phyloP scores from a whole-genome alignment of 1,140 invertebrate genomes.

The Drosophila chauvacae region DNA sequence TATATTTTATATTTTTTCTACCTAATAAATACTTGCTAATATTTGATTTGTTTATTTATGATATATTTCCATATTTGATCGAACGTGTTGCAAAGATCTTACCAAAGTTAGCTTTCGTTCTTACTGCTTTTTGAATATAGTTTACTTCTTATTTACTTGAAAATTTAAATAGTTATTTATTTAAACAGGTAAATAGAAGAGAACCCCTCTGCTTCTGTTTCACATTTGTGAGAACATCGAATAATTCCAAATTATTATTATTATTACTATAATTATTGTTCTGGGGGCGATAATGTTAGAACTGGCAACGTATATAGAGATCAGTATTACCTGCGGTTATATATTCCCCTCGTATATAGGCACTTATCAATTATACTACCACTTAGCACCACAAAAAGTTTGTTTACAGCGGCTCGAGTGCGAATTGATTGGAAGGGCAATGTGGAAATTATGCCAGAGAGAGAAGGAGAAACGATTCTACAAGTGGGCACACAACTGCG shows the following conservation, averaged over 20 bases:
- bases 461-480: conserved; percentile 1
- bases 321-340: conserved; percentile 14
- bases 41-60: no score
- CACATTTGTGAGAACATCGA: neutral
- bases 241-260: neutral
- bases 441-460: conserved; percentile 1
- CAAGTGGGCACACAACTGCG: neutral
- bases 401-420: conserved; percentile 29
- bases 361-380: conserved; percentile 38
- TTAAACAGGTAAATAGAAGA: neutral
- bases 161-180: neutral
- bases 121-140: no score
- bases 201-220: neutral
- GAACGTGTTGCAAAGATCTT: no score
- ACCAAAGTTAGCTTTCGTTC: no score
- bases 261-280: neutral
- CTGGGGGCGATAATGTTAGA: conserved; percentile 3
- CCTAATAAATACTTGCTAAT: no score
- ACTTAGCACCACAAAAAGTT: conserved; percentile 37
- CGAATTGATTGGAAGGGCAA: conserved; percentile 23
- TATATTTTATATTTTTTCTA: no score
- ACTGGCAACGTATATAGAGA: no score
- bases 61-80: no score
- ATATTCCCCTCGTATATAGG: neutral
- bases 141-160: no score